Base-by-base conservation (phyloP, 2,797 vertebrate species). In the Melanotaenia nigrans region DNA sequence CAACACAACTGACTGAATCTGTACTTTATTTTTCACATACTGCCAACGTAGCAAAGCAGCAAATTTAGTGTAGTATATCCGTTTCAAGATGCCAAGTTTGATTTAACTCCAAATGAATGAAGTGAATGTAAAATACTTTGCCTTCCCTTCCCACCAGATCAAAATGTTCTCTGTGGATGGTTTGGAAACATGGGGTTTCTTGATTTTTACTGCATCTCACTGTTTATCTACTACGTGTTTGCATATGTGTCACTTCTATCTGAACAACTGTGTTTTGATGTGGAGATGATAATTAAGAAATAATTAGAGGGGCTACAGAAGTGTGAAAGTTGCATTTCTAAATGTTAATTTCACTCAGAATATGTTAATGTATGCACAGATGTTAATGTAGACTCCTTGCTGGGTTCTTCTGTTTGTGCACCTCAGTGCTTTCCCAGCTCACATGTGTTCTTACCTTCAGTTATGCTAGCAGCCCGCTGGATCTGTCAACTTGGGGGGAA, bases 401-500 rank as follows among this genome's bases (percentile, higher is more conserved):
- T 45, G 77, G 85, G 73, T 73, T 79, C 71, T 65, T 71, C 80
- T 85, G 93, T 95, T 95, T 69, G 71, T 87, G 84, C 86, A 87
- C 83, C 78, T 86, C 85, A 32, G 76, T 75, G 79, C 75, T 71
- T 73, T 62, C 78, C 73, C 79, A 8, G 76, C 58, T 55, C 20
- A 73, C 79, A 70, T 73, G 84, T 83, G 77, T 76, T 95, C 94
- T 93, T 94, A 94, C 92, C 92, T 90, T 94, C 93, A 92, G 93
- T 95, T 93, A 95, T 94, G 95, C 95, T 94, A 94, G 95, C 72
- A 88, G 78, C 81, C 84, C 88, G 96, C 95, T 95, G 88, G 86
- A 93, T 93, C 95, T 95, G 95, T 96, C 96, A 96, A 95, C 95
- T 96, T 89, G 95, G 94, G 94, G 95, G 94, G 95, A 95, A 95